These are phyloP conservation scores for Oophaga sylvatica DNA, from an alignment of 2,797 vertebrate species.

Conservation along the genomic window DNA sequence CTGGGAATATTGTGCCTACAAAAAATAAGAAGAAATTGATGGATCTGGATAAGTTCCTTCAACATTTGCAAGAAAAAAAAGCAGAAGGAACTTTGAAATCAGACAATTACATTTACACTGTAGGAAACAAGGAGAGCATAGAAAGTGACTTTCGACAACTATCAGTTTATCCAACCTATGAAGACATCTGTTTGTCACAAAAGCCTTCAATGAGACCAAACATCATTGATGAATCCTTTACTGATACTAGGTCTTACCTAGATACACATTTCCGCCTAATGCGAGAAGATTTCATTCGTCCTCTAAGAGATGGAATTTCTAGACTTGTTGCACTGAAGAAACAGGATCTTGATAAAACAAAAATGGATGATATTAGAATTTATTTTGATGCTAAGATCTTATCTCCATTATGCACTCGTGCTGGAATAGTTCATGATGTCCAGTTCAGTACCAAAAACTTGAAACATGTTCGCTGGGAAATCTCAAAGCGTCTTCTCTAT, in stretches of 20 bases:
- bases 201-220: slow-evolving; percentile 63
- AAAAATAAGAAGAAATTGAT: slow-evolving; percentile 43
- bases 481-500: slow-evolving; percentile 61
- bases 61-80: slow-evolving; percentile 59
- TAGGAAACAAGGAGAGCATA: slow-evolving; percentile 24
- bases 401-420: slow-evolving; percentile 56
- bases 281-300: slow-evolving; percentile 64
- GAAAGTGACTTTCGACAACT: slow-evolving; percentile 57
- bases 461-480: slow-evolving; percentile 62
- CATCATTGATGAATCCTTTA: slow-evolving; percentile 56
- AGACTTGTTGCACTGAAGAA: slow-evolving; percentile 43
- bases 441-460: slow-evolving; percentile 53
- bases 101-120: slow-evolving; percentile 59
- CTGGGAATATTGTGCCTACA: slow-evolving; percentile 1
- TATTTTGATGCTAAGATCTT: slow-evolving; percentile 56
- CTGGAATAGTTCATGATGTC: slow-evolving; percentile 61
- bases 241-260: slow-evolving; percentile 61
- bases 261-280: slow-evolving; percentile 66
- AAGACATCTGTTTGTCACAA: slow-evolving; percentile 58
- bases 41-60: slow-evolving; percentile 53
- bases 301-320: slow-evolving; percentile 65
- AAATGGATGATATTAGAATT: slow-evolving; percentile 62
- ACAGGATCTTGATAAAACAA: slow-evolving; percentile 29
- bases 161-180: slow-evolving; percentile 64
- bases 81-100: slow-evolving; percentile 56